A percentile compares a stretch with the other conserved stretches of the same genome.
phyloP scores from a whole-genome alignment of 2,797 vertebrate species.

The Semotilus atromaculatus region DNA sequence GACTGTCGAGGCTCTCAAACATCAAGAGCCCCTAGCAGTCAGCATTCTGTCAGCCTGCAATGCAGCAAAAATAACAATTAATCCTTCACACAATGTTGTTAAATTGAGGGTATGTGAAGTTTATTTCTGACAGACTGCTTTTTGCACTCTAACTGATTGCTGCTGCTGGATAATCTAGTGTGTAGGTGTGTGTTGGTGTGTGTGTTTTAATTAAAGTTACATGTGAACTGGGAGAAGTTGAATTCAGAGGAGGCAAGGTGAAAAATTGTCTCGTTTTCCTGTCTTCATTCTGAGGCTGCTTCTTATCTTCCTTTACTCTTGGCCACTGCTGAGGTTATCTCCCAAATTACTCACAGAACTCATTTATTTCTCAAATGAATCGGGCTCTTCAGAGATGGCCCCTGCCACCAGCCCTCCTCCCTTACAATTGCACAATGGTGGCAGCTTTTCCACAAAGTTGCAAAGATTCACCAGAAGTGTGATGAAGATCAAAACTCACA shows the following conservation, averaged over 20 bases:
- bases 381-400: slow-evolving; percentile 68
- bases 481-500: slow-evolving; percentile 68
- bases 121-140: slow-evolving; percentile 65
- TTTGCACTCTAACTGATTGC: slow-evolving; percentile 70
- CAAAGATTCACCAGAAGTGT: slow-evolving; percentile 66
- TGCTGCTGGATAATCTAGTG: slow-evolving; percentile 72
- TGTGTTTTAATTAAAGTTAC: slow-evolving; percentile 79
- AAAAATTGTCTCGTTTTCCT: slow-evolving; percentile 78
- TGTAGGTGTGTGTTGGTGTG: slow-evolving; percentile 63
- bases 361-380: slow-evolving; percentile 84
- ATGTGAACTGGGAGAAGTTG: slow-evolving; percentile 71
- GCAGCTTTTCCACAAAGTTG: slow-evolving; percentile 58
- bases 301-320: slow-evolving; percentile 76
- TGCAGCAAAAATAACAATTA: slow-evolving; percentile 63
- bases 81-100: slow-evolving; percentile 67
- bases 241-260: slow-evolving; percentile 74
- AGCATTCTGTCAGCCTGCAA: slow-evolving; percentile 57
- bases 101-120: slow-evolving; percentile 57
- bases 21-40: slow-evolving; percentile 48
- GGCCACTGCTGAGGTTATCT: slow-evolving; percentile 78
- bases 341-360: slow-evolving; percentile 81
- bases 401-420: slow-evolving; percentile 61
- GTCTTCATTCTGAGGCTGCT: slow-evolving; percentile 73
- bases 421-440: slow-evolving; percentile 65
- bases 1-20: slow-evolving; percentile 28